phyloP scores from a whole-genome alignment of 2,888 invertebrate genomes.

The Ganaspis brasiliensis region DNA sequence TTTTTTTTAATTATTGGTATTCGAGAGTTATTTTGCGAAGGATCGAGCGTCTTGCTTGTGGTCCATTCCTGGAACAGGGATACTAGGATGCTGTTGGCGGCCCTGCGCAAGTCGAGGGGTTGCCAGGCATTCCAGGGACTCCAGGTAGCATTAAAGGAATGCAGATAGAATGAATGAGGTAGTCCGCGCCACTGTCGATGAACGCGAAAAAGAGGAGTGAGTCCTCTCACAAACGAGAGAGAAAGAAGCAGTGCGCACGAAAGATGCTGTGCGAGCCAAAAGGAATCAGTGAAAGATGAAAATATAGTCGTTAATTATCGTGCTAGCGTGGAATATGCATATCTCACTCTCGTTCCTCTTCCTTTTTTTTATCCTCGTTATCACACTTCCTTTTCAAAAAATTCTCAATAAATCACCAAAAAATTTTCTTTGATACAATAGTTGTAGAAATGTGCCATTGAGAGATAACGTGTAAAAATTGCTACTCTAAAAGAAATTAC shows the following conservation, averaged over 20 bases:
- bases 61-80: slow-evolving; percentile 61
- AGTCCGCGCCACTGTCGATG: slow-evolving; percentile 74
- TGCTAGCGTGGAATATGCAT: slow-evolving; percentile 46
- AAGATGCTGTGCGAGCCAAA: slow-evolving; percentile 41
- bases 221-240: slow-evolving; percentile 40
- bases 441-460: not conserved
- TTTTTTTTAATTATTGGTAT: slow-evolving; percentile 35
- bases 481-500: no score
- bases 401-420: not conserved
- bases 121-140: slow-evolving; percentile 74
- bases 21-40: slow-evolving; percentile 56
- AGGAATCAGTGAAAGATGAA: slow-evolving; percentile 43
- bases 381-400: not conserved
- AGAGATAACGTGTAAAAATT: no score
- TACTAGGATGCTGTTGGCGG: slow-evolving; percentile 52
- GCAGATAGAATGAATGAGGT: slow-evolving; percentile 79
- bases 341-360: slow-evolving; percentile 61
- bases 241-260: slow-evolving; percentile 39
- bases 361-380: slow-evolving; percentile 39
- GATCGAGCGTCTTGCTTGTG: slow-evolving; percentile 52
- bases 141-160: slow-evolving; percentile 79
- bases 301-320: slow-evolving; percentile 58
- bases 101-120: slow-evolving; percentile 47
- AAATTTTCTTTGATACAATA: not conserved
- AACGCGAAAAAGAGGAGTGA: slow-evolving; percentile 59